phyloP scores from a whole-genome alignment of 2,888 invertebrate species.

The Meliscaeva auricollis region DNA sequence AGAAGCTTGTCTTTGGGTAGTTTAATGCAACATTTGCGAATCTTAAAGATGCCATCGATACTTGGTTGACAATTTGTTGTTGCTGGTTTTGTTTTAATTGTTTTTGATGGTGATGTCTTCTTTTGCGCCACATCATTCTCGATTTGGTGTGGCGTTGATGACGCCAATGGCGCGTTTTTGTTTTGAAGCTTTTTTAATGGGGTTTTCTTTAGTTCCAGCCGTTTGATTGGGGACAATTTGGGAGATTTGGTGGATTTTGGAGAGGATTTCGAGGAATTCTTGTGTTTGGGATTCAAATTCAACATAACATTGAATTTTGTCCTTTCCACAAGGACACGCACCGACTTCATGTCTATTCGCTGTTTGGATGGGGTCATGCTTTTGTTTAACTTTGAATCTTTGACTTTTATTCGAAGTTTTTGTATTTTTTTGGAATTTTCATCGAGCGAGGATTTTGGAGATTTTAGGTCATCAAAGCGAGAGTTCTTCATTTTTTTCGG shows the following conservation, averaged over 20 bases:
- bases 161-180: neutral
- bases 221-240: neutral
- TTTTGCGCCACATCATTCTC: neutral
- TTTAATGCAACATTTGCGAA: conserved; percentile 64
- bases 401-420: conserved; percentile 10
- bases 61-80: neutral
- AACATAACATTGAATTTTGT: conserved; percentile 68
- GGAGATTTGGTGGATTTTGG: neutral
- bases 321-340: conserved; percentile 62
- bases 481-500: conserved; percentile 5
- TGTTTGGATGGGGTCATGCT: neutral
- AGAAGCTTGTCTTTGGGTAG: conserved; percentile 58
- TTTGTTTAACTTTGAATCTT: conserved; percentile 2
- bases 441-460: conserved; percentile 35
- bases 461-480: neutral
- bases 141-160: neutral
- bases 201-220: neutral
- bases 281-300: conserved; percentile 3
- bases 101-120: conserved; percentile 1
- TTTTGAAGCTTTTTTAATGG: neutral
- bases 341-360: conserved; percentile 52
- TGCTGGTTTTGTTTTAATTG: neutral
- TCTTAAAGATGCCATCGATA: conserved; percentile 25
- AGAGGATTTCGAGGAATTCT: neutral
- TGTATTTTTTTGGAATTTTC: conserved; percentile 52